Base-by-base conservation (phyloP, 2,797 vertebrate species). In the Amniataba percoides region DNA sequence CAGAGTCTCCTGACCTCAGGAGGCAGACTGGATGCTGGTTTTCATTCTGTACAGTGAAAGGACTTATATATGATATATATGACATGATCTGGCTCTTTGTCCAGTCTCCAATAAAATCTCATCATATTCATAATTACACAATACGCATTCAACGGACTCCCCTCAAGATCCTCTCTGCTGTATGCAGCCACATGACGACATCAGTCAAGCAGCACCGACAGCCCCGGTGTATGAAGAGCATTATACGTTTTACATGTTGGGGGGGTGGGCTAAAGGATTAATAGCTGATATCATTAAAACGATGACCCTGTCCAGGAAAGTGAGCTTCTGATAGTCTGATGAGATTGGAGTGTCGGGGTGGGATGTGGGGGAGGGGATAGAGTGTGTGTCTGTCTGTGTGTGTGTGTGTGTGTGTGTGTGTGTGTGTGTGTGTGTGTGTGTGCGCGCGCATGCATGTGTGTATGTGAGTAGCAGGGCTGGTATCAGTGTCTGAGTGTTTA, bases 211-310 rank as follows among this genome's bases (percentile, higher is more conserved):
- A 9, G 61, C 66, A 67, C 4, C 61, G 75, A 80, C 73, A 52
- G 45, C 19, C 36, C 36, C 18, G 1, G 46, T 69, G 23, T 79
- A 51, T 63, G 19, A 56, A 42, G 45, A 80, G 74, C 60, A 48
- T 2, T 43, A 34, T 31, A 55, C 64, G 49, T 74, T 85, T 55
- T 65, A 34, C 31, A 39, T 49, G 49, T 52, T 67, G n/a, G 64
- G 51, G 71, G 74, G 55, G 64, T 0, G 1, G 48, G 49, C 56
- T 69, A 3, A 64, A 77, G 60, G 79, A 88, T 80, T 85, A 79
- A 84, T 73, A 49, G 88, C 64, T 70, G 80, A 88, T 89, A 71
- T 87, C 78, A 92, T 92, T 92, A 89, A 90, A 92, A 88, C 49
- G 57, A 87, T 91, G 85, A 83, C 88, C 87, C 85, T 71, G 88